These are phyloP conservation scores for Drosophila rufa DNA, from an alignment of 1,140 invertebrate genomes.

Conservation along the genomic window DNA sequence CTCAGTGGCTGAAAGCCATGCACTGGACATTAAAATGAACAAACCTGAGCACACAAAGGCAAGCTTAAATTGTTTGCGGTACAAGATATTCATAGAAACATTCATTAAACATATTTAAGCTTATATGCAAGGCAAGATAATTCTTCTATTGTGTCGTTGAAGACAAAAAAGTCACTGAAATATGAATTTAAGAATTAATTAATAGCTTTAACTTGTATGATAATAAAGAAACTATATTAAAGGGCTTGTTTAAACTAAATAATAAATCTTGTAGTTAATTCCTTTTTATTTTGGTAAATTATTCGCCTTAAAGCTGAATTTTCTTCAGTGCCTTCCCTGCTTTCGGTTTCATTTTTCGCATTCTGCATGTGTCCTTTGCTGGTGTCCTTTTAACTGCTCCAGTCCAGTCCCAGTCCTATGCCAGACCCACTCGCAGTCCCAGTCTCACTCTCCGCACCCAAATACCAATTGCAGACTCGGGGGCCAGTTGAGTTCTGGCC, in stretches of 20 bases:
- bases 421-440: neutral
- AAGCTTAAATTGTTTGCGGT: slow-evolving; percentile 12
- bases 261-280: no score
- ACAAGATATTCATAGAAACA: neutral
- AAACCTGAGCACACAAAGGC: neutral
- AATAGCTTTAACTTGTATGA: no score
- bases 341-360: slow-evolving; percentile 78
- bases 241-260: neutral
- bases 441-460: neutral
- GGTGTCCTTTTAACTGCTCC: slow-evolving; percentile 76
- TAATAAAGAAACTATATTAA: neutral
- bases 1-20: slow-evolving; percentile 13
- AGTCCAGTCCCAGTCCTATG: slow-evolving; percentile 10
- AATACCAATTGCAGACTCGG: slow-evolving; percentile 39
- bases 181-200: no score
- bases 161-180: no score
- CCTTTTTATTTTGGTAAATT: no score
- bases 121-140: no score
- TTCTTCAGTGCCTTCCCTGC: slow-evolving; percentile 32
- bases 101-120: neutral
- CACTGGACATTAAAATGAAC: slow-evolving; percentile 7
- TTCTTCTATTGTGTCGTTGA: neutral
- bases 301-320: neutral
- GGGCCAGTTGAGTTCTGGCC: slow-evolving; percentile 49
- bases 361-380: slow-evolving; percentile 69